phyloP scores from a whole-genome alignment of 2,797 vertebrate species.

The Microctenopoma lineatum region DNA sequence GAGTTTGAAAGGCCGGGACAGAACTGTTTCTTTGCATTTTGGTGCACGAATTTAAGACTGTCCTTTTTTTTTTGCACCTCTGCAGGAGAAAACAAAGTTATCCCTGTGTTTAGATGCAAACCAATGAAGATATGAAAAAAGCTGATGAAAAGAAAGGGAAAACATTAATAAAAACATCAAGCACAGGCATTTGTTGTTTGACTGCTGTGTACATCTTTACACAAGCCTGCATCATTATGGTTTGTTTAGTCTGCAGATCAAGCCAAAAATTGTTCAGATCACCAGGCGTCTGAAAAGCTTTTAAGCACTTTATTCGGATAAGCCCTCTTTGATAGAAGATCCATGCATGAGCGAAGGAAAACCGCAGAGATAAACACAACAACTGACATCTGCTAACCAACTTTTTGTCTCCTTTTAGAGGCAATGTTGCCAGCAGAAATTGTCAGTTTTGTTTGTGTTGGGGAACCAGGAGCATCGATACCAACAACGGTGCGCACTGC shows the following conservation, averaged over 20 bases:
- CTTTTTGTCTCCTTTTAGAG: slow-evolving; percentile 56
- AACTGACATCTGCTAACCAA: slow-evolving; percentile 81
- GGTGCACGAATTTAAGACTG: slow-evolving; percentile 47
- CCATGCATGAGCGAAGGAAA: slow-evolving; percentile 71
- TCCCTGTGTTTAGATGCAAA: slow-evolving; percentile 36
- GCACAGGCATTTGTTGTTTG: slow-evolving; percentile 74
- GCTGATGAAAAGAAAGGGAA: slow-evolving; percentile 65
- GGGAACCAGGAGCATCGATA: slow-evolving; percentile 43
- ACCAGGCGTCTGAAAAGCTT: slow-evolving; percentile 82
- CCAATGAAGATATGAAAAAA: slow-evolving; percentile 26
- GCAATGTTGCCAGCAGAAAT: slow-evolving; percentile 69
- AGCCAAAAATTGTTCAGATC: slow-evolving; percentile 80
- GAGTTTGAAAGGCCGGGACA: slow-evolving; percentile 47
- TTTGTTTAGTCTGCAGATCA: slow-evolving; percentile 82
- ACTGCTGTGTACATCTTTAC: slow-evolving; percentile 79
- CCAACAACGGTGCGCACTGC: slow-evolving; percentile 18
- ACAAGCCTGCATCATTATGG: slow-evolving; percentile 83
- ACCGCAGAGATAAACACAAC: slow-evolving; percentile 73
- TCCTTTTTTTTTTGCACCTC: slow-evolving; percentile 57
- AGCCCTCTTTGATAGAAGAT: slow-evolving; percentile 80
- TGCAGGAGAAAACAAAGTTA: slow-evolving; percentile 56
- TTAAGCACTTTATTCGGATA: slow-evolving; percentile 84
- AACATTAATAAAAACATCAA: slow-evolving; percentile 83
- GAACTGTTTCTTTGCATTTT: slow-evolving; percentile 40
- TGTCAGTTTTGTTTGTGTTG: slow-evolving; percentile 60